Evolutionary conservation across 2,888 invertebrate species (phyloP).

Genomic region (Operophtera brumata): DNA sequence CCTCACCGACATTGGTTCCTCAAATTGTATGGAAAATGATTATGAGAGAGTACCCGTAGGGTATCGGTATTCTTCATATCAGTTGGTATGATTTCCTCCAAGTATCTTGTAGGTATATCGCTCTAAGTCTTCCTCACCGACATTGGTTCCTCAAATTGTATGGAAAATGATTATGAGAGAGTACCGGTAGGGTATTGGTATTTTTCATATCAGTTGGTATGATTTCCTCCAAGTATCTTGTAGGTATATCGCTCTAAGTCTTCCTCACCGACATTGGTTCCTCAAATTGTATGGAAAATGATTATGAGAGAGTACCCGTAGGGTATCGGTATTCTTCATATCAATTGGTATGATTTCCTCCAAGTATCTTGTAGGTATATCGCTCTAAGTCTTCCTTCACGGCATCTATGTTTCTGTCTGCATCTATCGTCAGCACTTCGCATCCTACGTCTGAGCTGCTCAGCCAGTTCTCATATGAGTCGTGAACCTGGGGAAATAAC

Average conservation of each 20-base stretch:
- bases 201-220: conserved; percentile 67
- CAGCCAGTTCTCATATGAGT: conserved; percentile 71
- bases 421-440: conserved; percentile 72
- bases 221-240: conserved; percentile 72
- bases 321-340: too few relatives aligned
- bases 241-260: conserved; percentile 70
- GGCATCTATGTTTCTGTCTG: conserved; percentile 53
- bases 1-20: too few relatives aligned
- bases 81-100: conserved; percentile 73
- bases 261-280: conserved; percentile 54
- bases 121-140: conserved; percentile 57
- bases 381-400: conserved; percentile 67
- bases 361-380: conserved; percentile 70
- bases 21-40: too few relatives aligned
- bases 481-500: conserved; percentile 58
- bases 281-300: too few relatives aligned
- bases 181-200: too few relatives aligned
- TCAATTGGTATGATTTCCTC: conserved; percentile 71
- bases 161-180: too few relatives aligned
- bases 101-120: conserved; percentile 70
- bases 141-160: too few relatives aligned
- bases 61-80: too few relatives aligned
- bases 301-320: too few relatives aligned
- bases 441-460: conserved; percentile 63
- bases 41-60: too few relatives aligned